phyloP scores from a whole-genome alignment of 1,140 invertebrate species.

The Macrocentrus cingulum region DNA sequence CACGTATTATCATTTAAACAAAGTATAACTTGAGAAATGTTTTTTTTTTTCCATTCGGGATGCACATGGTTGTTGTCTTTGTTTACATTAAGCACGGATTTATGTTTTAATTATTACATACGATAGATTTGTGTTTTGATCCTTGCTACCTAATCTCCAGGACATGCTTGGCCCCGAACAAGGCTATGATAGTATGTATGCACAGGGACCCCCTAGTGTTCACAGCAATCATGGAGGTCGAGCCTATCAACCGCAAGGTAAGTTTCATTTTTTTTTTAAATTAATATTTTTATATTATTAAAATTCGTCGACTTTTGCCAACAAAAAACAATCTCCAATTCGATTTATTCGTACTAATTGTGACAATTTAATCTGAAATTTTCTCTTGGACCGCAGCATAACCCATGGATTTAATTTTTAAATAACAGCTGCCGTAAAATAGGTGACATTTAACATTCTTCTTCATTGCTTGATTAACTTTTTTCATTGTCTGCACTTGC shows the following conservation, averaged over 20 bases:
- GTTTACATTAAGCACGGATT: conserved; percentile 5
- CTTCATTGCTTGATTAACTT: conserved; percentile 28
- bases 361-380: too few relatives aligned
- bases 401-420: conserved; percentile 51
- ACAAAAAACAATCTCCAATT: too few relatives aligned
- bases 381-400: conserved; percentile 53
- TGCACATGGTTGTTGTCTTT: neutral
- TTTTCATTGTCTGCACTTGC: too few relatives aligned
- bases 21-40: too few relatives aligned
- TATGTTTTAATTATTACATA: conserved; percentile 28
- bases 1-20: too few relatives aligned
- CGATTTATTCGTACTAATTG: too few relatives aligned
- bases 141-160: conserved; percentile 67
- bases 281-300: conserved; percentile 4
- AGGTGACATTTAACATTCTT: conserved; percentile 49
- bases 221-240: conserved; percentile 74
- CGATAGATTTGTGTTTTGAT: conserved; percentile 56
- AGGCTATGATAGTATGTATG: conserved; percentile 89
- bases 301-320: conserved; percentile 24
- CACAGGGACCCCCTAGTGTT: conserved; percentile 79
- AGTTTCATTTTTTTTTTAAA: conserved; percentile 40
- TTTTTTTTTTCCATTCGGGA: neutral
- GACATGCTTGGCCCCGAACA: conserved; percentile 92
- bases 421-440: conserved; percentile 48
- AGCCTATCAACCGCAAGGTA: conserved; percentile 82